Percentiles rank a stretch among this genome's conserved stretches.
phyloP scores from a whole-genome alignment of 2,888 invertebrate species.

The Athrips mouffetella region DNA sequence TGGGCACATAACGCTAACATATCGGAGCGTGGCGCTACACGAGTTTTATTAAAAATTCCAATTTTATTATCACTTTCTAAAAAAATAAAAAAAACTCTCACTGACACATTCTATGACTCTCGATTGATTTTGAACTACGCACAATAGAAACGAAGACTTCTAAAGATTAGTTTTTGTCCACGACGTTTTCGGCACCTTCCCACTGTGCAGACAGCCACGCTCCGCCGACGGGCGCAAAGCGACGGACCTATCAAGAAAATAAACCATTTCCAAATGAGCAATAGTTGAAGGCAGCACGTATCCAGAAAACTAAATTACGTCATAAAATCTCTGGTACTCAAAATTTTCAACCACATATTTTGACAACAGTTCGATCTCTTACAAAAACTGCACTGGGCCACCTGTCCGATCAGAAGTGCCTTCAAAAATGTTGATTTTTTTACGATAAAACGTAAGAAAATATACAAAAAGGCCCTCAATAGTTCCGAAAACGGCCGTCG shows the following conservation, averaged over 20 bases:
- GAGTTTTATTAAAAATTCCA: constrained; percentile 24
- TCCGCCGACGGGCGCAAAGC: constrained; percentile 56
- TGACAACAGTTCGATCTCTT: constrained; percentile 44
- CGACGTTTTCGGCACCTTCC: constrained; percentile 22
- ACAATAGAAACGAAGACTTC: constrained; percentile 3
- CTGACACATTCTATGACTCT: background rate
- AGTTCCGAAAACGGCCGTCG: constrained; percentile 83
- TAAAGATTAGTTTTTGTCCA: constrained; percentile 11
- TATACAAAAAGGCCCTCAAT: constrained; percentile 93
- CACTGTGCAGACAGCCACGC: constrained; percentile 39
- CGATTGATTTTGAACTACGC: background rate
- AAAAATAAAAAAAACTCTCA: background rate
- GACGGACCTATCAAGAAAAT: constrained; percentile 83
- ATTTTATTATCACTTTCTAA: constrained; percentile 6
- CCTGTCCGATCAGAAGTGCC: constrained; percentile 97
- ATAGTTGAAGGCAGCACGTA: constrained; percentile 87
- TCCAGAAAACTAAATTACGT: constrained; percentile 34
- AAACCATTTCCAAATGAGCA: constrained; percentile 85
- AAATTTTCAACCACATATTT: constrained; percentile 35
- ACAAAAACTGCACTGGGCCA: constrained; percentile 89
- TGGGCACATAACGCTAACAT: constrained; percentile 40
- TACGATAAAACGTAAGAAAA: constrained; percentile 85
- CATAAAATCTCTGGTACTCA: constrained; percentile 32
- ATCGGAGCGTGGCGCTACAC: constrained; percentile 48
- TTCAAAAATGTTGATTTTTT: constrained; percentile 91